Conservation (phyloP, 2,797 vertebrate genomes). For the Delichon dasypus region DNA sequence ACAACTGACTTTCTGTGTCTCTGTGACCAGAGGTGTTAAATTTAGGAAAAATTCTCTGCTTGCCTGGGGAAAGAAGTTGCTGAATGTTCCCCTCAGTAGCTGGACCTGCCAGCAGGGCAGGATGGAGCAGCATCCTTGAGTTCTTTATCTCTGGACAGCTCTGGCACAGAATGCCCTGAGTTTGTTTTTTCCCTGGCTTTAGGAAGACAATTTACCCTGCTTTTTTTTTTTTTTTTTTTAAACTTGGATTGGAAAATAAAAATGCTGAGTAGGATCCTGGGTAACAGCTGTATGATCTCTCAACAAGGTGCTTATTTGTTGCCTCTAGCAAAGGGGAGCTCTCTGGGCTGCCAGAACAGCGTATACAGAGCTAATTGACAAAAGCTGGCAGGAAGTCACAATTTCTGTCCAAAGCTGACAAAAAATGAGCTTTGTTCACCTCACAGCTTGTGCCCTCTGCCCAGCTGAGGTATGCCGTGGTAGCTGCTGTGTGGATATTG, state of each 20-base stretch:
- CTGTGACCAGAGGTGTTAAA: background rate
- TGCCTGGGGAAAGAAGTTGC: background rate
- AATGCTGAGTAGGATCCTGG: background rate
- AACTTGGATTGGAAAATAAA: background rate
- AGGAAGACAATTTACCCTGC: background rate
- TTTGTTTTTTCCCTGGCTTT: background rate
- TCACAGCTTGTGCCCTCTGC: background rate
- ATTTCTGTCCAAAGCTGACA: background rate
- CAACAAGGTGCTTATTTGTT: conserved; percentile 20
- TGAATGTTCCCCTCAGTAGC: background rate
- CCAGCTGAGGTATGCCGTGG: background rate
- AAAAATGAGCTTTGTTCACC: background rate
- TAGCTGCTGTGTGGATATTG: background rate
- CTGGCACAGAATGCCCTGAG: background rate
- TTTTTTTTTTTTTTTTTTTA: fast-evolving
- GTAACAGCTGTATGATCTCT: background rate
- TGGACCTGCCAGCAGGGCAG: background rate
- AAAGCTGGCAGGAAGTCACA: background rate
- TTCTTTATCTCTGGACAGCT: background rate
- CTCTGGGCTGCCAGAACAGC: background rate
- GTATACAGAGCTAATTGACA: background rate
- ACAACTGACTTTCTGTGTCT: conserved; percentile 6
- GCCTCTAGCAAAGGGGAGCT: background rate
- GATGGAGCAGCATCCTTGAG: background rate
- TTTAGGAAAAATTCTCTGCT: background rate